Conservation (phyloP, 1,140 invertebrate genomes). For the Steinernema feltiae region DNA sequence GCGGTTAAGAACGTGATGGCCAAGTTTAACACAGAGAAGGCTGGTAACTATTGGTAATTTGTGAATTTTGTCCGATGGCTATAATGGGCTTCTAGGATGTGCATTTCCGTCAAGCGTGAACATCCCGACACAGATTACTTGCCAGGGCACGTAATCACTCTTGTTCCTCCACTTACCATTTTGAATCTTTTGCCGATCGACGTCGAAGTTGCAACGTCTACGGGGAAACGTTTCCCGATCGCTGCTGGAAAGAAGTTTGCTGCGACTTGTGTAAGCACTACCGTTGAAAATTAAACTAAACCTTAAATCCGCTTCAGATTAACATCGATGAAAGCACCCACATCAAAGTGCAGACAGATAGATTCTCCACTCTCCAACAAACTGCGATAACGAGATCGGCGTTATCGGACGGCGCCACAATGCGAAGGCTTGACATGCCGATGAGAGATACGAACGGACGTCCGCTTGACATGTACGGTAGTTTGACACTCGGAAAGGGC, state of each 20-base stretch:
- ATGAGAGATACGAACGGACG: constrained; percentile 70
- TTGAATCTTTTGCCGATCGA: constrained; percentile 65
- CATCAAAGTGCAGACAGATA: not conserved
- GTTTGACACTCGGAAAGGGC: constrained; percentile 62
- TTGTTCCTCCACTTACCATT: constrained; percentile 75
- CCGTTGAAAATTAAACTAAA: not conserved
- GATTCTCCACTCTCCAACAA: not conserved
- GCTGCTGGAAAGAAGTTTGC: constrained; percentile 64
- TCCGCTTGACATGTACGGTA: constrained; percentile 70
- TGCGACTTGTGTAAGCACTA: constrained; percentile 58
- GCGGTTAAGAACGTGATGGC: not conserved
- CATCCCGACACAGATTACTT: constrained; percentile 67
- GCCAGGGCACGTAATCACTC: constrained; percentile 76
- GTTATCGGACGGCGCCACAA: not conserved
- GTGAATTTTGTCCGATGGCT: not conserved
- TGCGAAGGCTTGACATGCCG: constrained; percentile 58
- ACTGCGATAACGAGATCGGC: not conserved
- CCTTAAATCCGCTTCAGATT: not conserved
- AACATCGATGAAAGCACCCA: not conserved
- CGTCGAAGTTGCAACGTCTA: constrained; percentile 61
- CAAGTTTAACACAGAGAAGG: constrained; percentile 12
- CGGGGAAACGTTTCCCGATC: constrained; percentile 59
- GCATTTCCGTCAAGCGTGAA: constrained; percentile 71
- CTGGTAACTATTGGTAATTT: constrained; percentile 17
- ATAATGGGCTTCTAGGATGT: constrained; percentile 65